Percentiles rank a stretch among this genome's conserved stretches.
Evolutionary conservation across 2,113 vertebrate genomes (phyloP).

Genomic region (Lota lota): DNA sequence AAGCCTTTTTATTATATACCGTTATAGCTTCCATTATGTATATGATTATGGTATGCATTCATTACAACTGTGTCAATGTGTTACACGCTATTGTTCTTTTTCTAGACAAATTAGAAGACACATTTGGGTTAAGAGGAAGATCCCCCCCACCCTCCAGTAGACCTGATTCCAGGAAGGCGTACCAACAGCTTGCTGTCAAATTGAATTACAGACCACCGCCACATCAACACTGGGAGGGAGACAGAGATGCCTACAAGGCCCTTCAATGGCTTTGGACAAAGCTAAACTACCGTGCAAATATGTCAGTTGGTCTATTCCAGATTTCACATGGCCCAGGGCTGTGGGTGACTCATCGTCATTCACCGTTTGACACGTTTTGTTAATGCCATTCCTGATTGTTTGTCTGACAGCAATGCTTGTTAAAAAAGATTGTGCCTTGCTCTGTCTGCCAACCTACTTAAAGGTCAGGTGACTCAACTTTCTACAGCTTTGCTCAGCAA

Average conservation of each 20-base stretch:
- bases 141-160: background rate
- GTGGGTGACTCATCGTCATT: no score
- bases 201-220: conserved; percentile 13
- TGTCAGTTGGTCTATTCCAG: background rate
- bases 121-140: background rate
- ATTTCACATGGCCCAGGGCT: background rate
- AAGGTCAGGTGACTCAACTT: conserved; percentile 33
- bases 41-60: no score
- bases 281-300: background rate
- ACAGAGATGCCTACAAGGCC: conserved; percentile 2
- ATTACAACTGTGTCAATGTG: no score
- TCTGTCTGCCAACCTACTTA: conserved; percentile 1
- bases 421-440: background rate
- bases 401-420: no score
- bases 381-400: no score
- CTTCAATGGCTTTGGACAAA: conserved; percentile 1
- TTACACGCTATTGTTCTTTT: no score
- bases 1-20: no score
- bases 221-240: conserved; percentile 13
- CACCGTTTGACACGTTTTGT: no score
- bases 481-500: conserved; percentile 16
- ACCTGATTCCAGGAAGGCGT: conserved; percentile 24
- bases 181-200: conserved; percentile 21
- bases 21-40: no score
- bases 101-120: no score